Conservation (phyloP, 2,888 invertebrate genomes). For the Tipula unca region DNA sequence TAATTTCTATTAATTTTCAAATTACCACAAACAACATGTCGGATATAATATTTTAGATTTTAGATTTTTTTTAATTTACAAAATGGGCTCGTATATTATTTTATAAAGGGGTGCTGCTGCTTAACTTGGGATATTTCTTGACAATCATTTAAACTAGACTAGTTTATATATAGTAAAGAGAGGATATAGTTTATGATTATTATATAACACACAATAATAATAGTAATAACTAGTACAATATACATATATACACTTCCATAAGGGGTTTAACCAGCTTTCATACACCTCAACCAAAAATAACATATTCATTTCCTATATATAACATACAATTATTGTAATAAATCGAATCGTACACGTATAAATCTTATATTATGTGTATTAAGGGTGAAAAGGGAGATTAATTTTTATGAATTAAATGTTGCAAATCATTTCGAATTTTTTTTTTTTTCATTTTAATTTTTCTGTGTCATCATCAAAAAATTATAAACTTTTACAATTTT, state of each 20-base stretch:
- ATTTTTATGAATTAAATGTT: slow-evolving; percentile 14
- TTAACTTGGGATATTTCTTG: background rate
- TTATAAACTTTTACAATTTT: background rate
- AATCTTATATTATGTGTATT: background rate
- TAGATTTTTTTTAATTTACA: background rate
- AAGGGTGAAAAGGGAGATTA: background rate
- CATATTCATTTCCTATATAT: background rate
- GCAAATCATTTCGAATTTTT: background rate
- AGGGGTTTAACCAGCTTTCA: background rate
- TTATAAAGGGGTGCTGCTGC: background rate
- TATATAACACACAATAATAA: background rate
- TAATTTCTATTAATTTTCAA: slow-evolving; percentile 14
- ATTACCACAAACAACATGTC: slow-evolving; percentile 14
- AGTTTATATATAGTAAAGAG: background rate
- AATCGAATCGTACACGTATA: background rate
- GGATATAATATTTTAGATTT: background rate
- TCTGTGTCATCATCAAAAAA: background rate
- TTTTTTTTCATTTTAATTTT: background rate
- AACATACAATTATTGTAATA: background rate
- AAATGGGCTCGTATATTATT: background rate
- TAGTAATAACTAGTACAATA: background rate
- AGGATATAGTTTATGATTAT: slow-evolving; percentile 14
- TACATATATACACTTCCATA: background rate
- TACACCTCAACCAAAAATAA: background rate
- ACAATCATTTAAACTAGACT: background rate